Evolutionary conservation across 2,113 vertebrate genomes (phyloP), one percentile per base, ranked within the genome.

Genomic region (Catharus fuscescens): DNA sequence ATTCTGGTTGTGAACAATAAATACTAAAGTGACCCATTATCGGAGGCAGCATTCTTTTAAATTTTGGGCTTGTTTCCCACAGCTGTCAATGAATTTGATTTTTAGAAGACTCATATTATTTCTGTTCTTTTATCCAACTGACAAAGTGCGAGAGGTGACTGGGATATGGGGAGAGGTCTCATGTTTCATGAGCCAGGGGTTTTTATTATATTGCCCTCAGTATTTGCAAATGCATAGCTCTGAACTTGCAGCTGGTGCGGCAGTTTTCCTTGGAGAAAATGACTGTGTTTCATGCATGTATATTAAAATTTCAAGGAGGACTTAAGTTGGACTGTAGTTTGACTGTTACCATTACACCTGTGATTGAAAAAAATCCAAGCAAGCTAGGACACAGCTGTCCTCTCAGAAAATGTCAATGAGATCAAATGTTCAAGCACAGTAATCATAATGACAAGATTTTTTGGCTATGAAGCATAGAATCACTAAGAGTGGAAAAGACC

Each of bases 231-330:
- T 14, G 18, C 3, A 4, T 31, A 36, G 18, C 59, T 54, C 67
- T 53, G 69, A 73, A 56, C 15, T 84, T 0, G 0, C 12, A 52
- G 15, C 5, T 65, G n/a, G 26, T 67, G 8, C 2, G 42, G 26
- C 25, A 47, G 29, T 78, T 87, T 77, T 54, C 73, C 9, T 5
- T 56, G 72, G 44, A 56, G 56, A 80, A 72, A 84, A 64, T 19
- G 1, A 18, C 36, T 31, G 4, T 70, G 25, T 29, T 57, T 67
- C 47, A 60, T 45, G 31, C 1, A 0, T 15, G 15, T 47, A 3
- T 77, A 28, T 32, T 65, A 26, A 65, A 64, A 61, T 70, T 77
- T 73, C 36, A 50, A 62, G 45, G 50, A 31, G 56, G 17, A 31
- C 38, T 36, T 62, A 13, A 61, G 38, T 1, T 44, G 47, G 32